A percentile compares a stretch with the other conserved stretches of the same genome.
phyloP scores from a whole-genome alignment of 2,797 vertebrate species.

The Petrocephalus schoutedeni region DNA sequence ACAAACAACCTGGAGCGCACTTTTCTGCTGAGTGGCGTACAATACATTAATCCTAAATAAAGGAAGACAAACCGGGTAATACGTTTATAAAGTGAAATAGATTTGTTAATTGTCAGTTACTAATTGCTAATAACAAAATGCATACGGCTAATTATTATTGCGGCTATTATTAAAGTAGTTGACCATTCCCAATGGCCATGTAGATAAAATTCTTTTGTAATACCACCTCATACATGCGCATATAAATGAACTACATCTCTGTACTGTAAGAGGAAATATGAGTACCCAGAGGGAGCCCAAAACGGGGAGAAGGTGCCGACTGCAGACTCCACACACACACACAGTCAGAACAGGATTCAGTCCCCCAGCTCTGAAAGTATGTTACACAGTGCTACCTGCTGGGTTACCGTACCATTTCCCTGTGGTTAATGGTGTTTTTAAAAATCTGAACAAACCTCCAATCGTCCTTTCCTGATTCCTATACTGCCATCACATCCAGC shows the following conservation, averaged over 20 bases:
- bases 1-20: not conserved
- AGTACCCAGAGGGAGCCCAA: not conserved
- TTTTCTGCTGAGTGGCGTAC: not conserved
- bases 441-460: not conserved
- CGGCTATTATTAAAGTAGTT: not conserved
- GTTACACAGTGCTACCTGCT: not conserved
- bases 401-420: not conserved
- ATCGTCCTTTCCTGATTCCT: not conserved
- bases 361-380: not conserved
- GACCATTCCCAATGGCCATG: not conserved
- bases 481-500: not conserved
- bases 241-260: not conserved
- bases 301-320: not conserved
- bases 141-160: not conserved
- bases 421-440: not conserved
- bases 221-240: not conserved
- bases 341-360: not conserved
- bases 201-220: not conserved
- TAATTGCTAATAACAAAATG: not conserved
- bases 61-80: not conserved
- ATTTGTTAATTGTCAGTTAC: not conserved
- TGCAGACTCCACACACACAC: not conserved
- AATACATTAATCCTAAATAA: not conserved
- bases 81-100: not conserved
- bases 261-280: not conserved